phyloP scores from a whole-genome alignment of 2,797 vertebrate genomes.

The Toxotes lorentzi region DNA sequence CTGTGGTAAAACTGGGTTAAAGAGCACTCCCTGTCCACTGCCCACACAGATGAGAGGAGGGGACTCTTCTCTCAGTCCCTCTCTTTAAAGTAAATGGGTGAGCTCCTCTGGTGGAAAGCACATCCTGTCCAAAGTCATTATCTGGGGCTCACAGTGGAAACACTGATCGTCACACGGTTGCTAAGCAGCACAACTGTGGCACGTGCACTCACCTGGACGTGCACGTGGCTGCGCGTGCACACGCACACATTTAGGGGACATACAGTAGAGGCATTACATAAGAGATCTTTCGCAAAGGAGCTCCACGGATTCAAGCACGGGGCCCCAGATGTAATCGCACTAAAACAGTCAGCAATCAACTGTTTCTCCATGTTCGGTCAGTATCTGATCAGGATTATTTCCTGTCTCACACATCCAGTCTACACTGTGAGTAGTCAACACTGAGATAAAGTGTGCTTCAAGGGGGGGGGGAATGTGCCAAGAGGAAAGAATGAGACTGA shows the following conservation, averaged over 20 bases:
- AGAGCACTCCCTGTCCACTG: conserved; percentile 40
- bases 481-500: not conserved
- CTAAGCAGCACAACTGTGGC: conserved; percentile 74
- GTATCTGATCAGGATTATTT: conserved; percentile 41
- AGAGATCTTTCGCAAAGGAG: conserved; percentile 15
- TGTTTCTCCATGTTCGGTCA: conserved; percentile 29
- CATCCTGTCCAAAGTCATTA: conserved; percentile 75
- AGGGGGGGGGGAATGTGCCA: too few species aligned
- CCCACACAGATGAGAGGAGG: conserved; percentile 26
- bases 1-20: conserved; percentile 52
- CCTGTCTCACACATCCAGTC: conserved; percentile 9
- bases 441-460: not conserved
- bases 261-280: conserved; percentile 44
- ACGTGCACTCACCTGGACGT: conserved; percentile 71
- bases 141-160: conserved; percentile 67
- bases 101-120: conserved; percentile 62
- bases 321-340: conserved; percentile 13
- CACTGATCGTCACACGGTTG: conserved; percentile 75
- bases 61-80: conserved; percentile 29
- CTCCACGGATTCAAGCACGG: conserved; percentile 12
- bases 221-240: conserved; percentile 31
- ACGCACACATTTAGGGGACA: conserved; percentile 27
- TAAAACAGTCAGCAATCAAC: conserved; percentile 22
- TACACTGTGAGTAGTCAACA: not conserved
- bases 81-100: conserved; percentile 61